Base-by-base conservation (phyloP, 2,888 invertebrate genomes). In the Brachyopa scutellaris region DNA sequence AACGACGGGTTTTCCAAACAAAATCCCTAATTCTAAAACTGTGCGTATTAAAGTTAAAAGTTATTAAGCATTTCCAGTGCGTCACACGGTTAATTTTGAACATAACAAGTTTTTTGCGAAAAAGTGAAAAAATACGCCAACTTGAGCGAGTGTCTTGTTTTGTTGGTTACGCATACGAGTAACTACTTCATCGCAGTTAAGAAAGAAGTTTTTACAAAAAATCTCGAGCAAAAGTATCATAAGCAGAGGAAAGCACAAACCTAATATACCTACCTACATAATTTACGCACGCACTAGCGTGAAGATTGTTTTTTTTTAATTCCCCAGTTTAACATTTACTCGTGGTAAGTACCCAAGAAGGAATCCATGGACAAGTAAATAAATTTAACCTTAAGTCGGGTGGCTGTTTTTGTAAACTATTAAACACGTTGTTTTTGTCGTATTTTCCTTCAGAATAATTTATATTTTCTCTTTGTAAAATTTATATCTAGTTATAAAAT, bases 81-180 rank as follows among this genome's bases (percentile, higher is more conserved):
- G 69, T 59, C 57, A 64, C 69, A 69, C 42, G 74, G 69, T 74
- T 69, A 62, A 33, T 55, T 80, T 59, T 42, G 45, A 59, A 64
- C 57, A 70, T 74, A 80, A 80, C 80, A 80, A 80, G 80, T 72
- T 80, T n/a, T 80, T 70, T 80, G 61, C 49, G 38, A 69, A 64
- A 78, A 36, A 57, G 23, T 36, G 9, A 57, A 57, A 38, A 61
- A 47, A 53, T 59, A 69, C 45, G 61, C 40, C 38, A 80, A 69
- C 62, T 74, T 49, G 47, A 38, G 42, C 31, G 33, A 57, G 47
- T 59, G 69, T 51, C 47, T 67, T 55, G 47, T 51, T 47, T n/a
- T 47, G 29, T 47, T 51, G 23, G 3, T 42, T 15, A 38, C n/a
- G n/a, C n/a, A n/a, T n/a, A n/a, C n/a, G n/a, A n/a, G n/a, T n/a